Evolutionary conservation across 2,797 vertebrate genomes (phyloP), one percentile per base, ranked within the genome.

Genomic region (Parauchenoglanis ngamensis): DNA sequence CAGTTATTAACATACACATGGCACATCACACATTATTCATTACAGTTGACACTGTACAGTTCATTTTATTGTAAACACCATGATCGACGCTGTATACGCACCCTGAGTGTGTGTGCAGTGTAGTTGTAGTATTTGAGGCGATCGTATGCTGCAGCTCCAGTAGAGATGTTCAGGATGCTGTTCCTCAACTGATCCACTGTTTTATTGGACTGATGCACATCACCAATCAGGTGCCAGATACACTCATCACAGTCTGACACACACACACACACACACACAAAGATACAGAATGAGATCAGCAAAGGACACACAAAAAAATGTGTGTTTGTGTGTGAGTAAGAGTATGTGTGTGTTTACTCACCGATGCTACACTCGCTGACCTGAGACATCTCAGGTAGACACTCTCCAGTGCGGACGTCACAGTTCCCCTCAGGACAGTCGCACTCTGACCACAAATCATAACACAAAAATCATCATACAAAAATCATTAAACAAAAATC

Each of bases 151-250:
- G 97, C 97, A 6, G 96, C 97, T 35, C 98, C 98, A 0, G 97
- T 98, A 17, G 98, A 98, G 91, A 99, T 96, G 88, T 97, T 99
- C 91, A 97, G 83, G 83, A 99, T 93, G 59, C 93, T 95, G 0
- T 96, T 95, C 91, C 95, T 98, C 90, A 98, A 94, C 90, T 97
- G 96, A 77, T 98, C 97, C 0, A 97, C 94, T 2, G 97, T 96
- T 89, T 97, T 95, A 8, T 96, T 96, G 7, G 97, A 96, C 88
- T 95, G 87, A 52, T 91, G 92, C 73, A 99, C 92, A 91, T 99
- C 98, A 31, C 97, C 96, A 15, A 97, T 98, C 94, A 99, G 95
- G 92, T 97, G 96, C 98, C 98, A 98, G 88, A 98, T 96, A 65
- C 98, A 99, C 63, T 98, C 97, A 85, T 99, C 97, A 49, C 98